phyloP scores from a whole-genome alignment of 2,888 invertebrate species.

The Hirtodrosophila histrioides region DNA sequence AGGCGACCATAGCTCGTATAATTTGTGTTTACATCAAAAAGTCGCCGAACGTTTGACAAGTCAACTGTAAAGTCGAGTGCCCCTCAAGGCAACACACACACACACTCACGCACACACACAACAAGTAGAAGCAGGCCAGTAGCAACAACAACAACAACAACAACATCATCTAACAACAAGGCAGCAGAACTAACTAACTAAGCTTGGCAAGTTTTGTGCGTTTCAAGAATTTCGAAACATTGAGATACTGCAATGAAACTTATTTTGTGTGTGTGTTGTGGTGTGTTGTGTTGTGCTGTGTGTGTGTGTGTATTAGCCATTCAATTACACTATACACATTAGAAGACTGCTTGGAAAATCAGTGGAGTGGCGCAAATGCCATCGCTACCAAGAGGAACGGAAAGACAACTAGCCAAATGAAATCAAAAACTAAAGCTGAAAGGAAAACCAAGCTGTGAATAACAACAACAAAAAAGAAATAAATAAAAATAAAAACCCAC shows the following conservation, averaged over 20 bases:
- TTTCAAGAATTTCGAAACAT: conserved; percentile 76
- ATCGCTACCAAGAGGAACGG: conserved; percentile 52
- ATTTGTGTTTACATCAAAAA: conserved; percentile 12
- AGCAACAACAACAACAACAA: conserved; percentile 31
- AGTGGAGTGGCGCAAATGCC: conserved; percentile 63
- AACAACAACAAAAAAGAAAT: conserved; percentile 8
- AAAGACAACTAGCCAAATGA: conserved; percentile 54
- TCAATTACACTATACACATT: conserved; percentile 50
- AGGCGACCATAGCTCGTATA: conserved; percentile 10
- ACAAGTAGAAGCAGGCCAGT: conserved; percentile 52
- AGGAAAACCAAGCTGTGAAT: conserved; percentile 31
- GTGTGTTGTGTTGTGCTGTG: conserved; percentile 16
- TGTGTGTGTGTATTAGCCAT: conserved; percentile 33
- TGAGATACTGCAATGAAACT: conserved; percentile 70
- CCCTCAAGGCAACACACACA: conserved; percentile 58
- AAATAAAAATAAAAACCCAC: conserved; percentile 31
- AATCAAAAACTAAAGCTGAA: conserved; percentile 52
- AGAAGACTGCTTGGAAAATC: conserved; percentile 56
- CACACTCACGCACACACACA: conserved; percentile 15
- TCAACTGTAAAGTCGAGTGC: conserved; percentile 64
- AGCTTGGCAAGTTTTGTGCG: conserved; percentile 65
- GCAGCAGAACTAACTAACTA: conserved; percentile 63
- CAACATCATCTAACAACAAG: conserved; percentile 27
- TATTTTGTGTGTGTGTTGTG: conserved; percentile 33
- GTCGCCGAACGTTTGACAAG: conserved; percentile 69